Evolutionary conservation across 2,888 invertebrate genomes (phyloP).

Genomic region (Hyles lineata): DNA sequence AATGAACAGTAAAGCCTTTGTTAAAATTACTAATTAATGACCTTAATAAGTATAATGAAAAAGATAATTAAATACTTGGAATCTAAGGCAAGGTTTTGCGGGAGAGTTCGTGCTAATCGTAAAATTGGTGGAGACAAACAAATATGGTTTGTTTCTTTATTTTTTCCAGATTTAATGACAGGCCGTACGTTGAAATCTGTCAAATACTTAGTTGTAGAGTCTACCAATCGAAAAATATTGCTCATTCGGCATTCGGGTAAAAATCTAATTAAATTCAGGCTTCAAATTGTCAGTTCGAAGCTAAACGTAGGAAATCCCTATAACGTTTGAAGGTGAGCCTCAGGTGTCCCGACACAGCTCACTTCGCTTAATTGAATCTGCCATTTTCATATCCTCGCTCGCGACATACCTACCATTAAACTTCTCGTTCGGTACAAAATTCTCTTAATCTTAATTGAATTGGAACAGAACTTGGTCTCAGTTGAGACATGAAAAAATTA

Average conservation of each 20-base stretch:
- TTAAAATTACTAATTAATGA: no score
- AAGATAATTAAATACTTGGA: no score
- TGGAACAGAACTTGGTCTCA: conserved; percentile 20
- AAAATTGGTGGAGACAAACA: no score
- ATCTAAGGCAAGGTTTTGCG: no score
- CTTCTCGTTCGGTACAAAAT: conserved; percentile 36
- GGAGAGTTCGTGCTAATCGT: no score
- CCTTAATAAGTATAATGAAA: no score
- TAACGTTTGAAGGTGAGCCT: conserved; percentile 5
- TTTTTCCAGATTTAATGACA: no score
- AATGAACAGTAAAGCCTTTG: no score
- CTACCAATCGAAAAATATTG: no score
- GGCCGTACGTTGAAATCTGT: no score
- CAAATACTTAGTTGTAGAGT: no score
- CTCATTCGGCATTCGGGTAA: not conserved
- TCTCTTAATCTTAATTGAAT: conserved; percentile 38
- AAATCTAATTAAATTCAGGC: not conserved
- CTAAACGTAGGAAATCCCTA: conserved; percentile 5
- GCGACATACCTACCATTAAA: conserved; percentile 58
- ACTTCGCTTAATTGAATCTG: conserved; percentile 68
- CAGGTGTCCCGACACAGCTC: conserved; percentile 37
- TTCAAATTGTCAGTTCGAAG: not conserved
- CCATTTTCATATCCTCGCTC: conserved; percentile 55
- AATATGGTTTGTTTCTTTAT: no score
- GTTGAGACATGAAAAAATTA: not conserved